Base-by-base conservation (phyloP, 2,888 invertebrate species). In the Autographa pulchrina region DNA sequence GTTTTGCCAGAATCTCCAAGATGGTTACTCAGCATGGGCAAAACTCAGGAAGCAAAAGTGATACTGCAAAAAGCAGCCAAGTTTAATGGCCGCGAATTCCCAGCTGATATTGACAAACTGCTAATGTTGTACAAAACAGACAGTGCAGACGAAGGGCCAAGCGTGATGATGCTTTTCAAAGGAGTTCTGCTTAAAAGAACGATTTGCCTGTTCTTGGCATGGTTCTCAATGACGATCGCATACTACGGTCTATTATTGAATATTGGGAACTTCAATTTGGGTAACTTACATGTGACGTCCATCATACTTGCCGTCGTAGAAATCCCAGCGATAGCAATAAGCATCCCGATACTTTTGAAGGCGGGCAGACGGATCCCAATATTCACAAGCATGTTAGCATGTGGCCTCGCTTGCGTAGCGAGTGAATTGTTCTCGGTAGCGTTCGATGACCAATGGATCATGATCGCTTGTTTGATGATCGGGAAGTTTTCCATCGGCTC, bases 401-500 rank as follows among this genome's bases (percentile, higher is more conserved):
- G 97, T 75, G 98, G 98, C 9, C 83, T 97, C 8, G 97, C 98
- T 16, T 98, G 98, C 87, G 92, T 97, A n/a, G 96, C 96, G 62
- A 96, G 96, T 80, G 95, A 96, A 71, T 83, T 97, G 52, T 94
- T 96, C 20, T 95, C 96, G 68, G 92, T 96, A 71, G 93, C 96
- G 4, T 93, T 95, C 56, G 88, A 96, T 80, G 91, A 97, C 32
- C 96, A 97, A 62, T 97, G 97, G 97, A 88, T 97, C 62, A 97
- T 97, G 91, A 97, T 98, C 58, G 96, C 96, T n/a, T 96, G 98
- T 81, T 96, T 98, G 60, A 98, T 98, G 97, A 96, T 97, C 74
- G 98, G 98, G 86, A 98, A 98, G 93, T 98, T 98, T 85, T 97
- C 97, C 35, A 97, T 98, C 66, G 97, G 98, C 56, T 97, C 97